Evolutionary conservation across 2,113 vertebrate genomes (phyloP).

Genomic region (Cavia aperea): DNA sequence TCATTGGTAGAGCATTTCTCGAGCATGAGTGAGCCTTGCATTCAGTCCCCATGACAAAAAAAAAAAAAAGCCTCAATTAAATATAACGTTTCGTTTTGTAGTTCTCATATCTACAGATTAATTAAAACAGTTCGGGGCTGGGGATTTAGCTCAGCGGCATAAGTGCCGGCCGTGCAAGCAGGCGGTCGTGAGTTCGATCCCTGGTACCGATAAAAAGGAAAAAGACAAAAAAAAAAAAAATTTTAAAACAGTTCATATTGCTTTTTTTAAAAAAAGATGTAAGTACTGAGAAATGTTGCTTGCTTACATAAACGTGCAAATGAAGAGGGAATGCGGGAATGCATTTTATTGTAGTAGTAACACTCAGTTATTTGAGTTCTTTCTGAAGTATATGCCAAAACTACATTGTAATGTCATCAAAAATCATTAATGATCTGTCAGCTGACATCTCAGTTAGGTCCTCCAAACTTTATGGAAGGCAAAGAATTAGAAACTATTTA

Average conservation of each 20-base stretch:
- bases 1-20: background rate
- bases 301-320: constrained; percentile 1
- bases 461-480: constrained; percentile 39
- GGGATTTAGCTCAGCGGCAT: too few relatives aligned
- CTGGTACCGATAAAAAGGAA: too few relatives aligned
- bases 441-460: constrained; percentile 36
- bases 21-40: background rate
- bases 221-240: too few relatives aligned
- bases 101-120: background rate
- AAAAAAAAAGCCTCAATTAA: background rate
- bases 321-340: background rate
- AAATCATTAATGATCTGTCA: constrained; percentile 56
- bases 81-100: background rate
- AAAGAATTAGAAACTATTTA: constrained; percentile 24
- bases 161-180: too few relatives aligned
- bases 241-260: background rate
- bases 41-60: background rate
- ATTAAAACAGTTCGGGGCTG: background rate
- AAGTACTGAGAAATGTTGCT: constrained; percentile 24
- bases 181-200: too few relatives aligned
- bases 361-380: constrained; percentile 56
- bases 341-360: constrained; percentile 49
- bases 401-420: constrained; percentile 49
- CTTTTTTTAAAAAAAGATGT: constrained; percentile 18
- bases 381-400: constrained; percentile 51